A percentile compares a stretch with the other conserved stretches of the same genome.
Evolutionary conservation across 2,797 vertebrate species (phyloP).

Genomic region (Ctenopoma multispine): DNA sequence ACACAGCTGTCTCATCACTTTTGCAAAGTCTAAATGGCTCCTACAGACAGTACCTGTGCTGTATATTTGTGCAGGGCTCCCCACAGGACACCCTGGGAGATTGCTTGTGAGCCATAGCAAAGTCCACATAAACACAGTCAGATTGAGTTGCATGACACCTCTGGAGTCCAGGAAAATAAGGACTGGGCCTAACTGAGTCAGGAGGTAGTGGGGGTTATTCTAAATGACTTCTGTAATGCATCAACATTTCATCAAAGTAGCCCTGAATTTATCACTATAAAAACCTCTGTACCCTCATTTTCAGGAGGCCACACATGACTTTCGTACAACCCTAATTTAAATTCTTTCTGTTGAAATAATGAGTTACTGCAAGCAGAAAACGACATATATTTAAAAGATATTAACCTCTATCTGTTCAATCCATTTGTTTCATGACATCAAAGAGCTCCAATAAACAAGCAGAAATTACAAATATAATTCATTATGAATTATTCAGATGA

Average conservation of each 20-base stretch:
- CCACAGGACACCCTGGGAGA: background rate
- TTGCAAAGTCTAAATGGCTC: background rate
- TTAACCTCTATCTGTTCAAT: slow-evolving; percentile 50
- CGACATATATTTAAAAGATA: slow-evolving; percentile 31
- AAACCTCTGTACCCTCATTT: background rate
- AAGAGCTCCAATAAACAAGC: slow-evolving; percentile 42
- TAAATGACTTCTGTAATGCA: background rate
- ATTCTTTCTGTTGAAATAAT: slow-evolving; percentile 20
- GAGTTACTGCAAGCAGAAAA: background rate
- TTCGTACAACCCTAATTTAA: background rate
- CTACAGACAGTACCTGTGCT: background rate
- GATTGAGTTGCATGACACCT: background rate
- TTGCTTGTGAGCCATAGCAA: background rate
- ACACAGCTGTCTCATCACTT: slow-evolving; percentile 1
- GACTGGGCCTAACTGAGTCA: background rate
- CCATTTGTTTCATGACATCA: slow-evolving; percentile 46
- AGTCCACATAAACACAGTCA: background rate
- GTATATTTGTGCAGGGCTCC: background rate
- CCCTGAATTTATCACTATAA: background rate
- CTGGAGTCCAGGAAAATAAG: background rate
- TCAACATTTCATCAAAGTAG: background rate
- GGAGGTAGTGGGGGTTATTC: background rate
- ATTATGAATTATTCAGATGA: slow-evolving; percentile 67
- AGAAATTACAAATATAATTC: slow-evolving; percentile 62
- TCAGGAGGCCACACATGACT: background rate